Base-by-base conservation (phyloP, 2,888 invertebrate species). In the Taphrorychus bicolor region DNA sequence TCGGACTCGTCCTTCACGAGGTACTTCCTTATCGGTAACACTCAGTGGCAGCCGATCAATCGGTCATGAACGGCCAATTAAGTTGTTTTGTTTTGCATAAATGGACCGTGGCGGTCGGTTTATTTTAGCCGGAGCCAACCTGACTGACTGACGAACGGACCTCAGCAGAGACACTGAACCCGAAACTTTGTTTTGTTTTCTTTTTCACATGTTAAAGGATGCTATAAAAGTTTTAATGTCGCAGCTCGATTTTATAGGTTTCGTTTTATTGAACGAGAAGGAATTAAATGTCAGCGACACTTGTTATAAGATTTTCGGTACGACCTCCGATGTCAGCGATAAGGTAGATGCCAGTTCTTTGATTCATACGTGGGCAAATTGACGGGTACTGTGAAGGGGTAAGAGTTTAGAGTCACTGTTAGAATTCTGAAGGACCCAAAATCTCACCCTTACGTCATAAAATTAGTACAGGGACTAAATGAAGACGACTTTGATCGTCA, bases 61-160 rank as follows among this genome's bases (percentile, higher is more conserved):
- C 48, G 59, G 53, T 40, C 48, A 59, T 65, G 58, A 65, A n/a
- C 42, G 54, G 58, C 59, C 59, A 65, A 65, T 65, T 65, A 65
- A 53, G 59, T 53, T 53, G 45, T 24, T 58, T 59, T 53, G 54
- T 65, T 65, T 65, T 65, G 65, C 65, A 65, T 65, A 65, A n/a
- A 64, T 64, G 63, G 57, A 45, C 57, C 56, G 48, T 63, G n/a
- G 45, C 57, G 63, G 57, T 63, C 57, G 49, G 52, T 42, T 60
- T 60, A 42, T 60, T 52, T 60, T 53, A 52, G 53, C 17, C 32
- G 53, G 41, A 52, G 52, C 60, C 52, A 22, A n/a, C 53, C 53
- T 14, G 61, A 54, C 61, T 62, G 61, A 45, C 11, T 45, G 54
- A 59, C 40, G 32, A 51, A 9, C 21, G n/a, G 14, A 45, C 61